phyloP scores from a whole-genome alignment of 2,888 invertebrate genomes.

The Lomographa bimaculata region DNA sequence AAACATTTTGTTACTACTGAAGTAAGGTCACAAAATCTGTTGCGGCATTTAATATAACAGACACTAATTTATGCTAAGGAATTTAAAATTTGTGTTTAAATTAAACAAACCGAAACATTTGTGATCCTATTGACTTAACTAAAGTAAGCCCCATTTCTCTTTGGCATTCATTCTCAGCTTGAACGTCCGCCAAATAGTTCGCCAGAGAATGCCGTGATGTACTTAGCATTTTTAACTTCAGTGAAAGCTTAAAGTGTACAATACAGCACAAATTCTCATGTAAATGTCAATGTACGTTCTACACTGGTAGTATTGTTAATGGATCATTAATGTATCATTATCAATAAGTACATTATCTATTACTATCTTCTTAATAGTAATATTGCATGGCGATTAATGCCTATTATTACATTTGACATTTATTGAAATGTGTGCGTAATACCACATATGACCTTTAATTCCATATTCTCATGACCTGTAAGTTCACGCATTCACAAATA shows the following conservation, averaged over 20 bases:
- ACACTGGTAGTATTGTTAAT: neutral
- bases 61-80: too few relatives aligned
- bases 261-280: too few relatives aligned
- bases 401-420: conserved; percentile 22
- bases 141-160: conserved; percentile 16
- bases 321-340: conserved; percentile 13
- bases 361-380: conserved; percentile 1
- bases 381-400: conserved; percentile 2
- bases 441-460: conserved; percentile 1
- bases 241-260: conserved; percentile 15
- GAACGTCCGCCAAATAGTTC: conserved; percentile 22
- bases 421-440: conserved; percentile 3
- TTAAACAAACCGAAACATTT: conserved; percentile 6
- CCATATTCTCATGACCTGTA: conserved; percentile 9
- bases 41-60: neutral
- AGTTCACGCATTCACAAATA: conserved; percentile 12
- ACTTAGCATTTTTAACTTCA: conserved; percentile 8
- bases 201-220: conserved; percentile 14
- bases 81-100: too few relatives aligned
- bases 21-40: neutral
- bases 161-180: conserved; percentile 13
- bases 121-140: conserved; percentile 9
- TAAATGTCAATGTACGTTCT: too few relatives aligned
- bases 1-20: neutral
- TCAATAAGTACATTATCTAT: too few relatives aligned